Evolutionary conservation across 2,113 vertebrate species (phyloP).

Genomic region (Empidonax traillii): DNA sequence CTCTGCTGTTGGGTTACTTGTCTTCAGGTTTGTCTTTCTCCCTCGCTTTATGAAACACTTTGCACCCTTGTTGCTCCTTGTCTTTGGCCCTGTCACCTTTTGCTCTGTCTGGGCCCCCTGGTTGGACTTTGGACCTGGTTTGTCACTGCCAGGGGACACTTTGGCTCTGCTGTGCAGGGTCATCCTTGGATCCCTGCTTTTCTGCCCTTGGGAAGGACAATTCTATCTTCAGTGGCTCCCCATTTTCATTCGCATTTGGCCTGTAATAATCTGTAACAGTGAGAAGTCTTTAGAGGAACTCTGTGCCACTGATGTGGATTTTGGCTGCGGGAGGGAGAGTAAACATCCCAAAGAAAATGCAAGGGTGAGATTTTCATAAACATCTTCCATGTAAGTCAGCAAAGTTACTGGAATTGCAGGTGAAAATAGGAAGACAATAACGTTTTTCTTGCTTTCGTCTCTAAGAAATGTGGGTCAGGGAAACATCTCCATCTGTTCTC

Average conservation of each 20-base stretch:
- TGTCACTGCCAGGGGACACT: not conserved
- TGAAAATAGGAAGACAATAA: not conserved
- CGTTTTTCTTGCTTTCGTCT: not conserved
- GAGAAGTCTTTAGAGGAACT: accelerated
- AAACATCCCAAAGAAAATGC: accelerated
- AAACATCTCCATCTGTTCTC: not conserved
- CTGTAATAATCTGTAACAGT: not conserved
- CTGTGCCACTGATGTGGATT: accelerated
- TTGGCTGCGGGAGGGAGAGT: not conserved
- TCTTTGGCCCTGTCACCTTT: not conserved
- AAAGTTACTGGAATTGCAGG: not conserved
- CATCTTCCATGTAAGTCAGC: not conserved
- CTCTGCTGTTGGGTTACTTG: accelerated
- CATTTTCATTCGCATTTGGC: accelerated
- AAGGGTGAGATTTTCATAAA: not conserved
- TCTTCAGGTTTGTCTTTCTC: accelerated
- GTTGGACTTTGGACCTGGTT: not conserved
- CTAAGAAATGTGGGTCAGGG: not conserved
- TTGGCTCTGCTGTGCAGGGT: too few relatives aligned
- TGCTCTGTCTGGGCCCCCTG: not conserved
- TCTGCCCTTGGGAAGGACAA: not conserved
- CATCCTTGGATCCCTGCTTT: not conserved
- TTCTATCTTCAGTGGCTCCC: not conserved
- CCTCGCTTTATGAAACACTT: not conserved
- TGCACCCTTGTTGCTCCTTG: not conserved